Conservation (phyloP, 2,797 vertebrate species). For the Gadopsis bispinosus region DNA sequence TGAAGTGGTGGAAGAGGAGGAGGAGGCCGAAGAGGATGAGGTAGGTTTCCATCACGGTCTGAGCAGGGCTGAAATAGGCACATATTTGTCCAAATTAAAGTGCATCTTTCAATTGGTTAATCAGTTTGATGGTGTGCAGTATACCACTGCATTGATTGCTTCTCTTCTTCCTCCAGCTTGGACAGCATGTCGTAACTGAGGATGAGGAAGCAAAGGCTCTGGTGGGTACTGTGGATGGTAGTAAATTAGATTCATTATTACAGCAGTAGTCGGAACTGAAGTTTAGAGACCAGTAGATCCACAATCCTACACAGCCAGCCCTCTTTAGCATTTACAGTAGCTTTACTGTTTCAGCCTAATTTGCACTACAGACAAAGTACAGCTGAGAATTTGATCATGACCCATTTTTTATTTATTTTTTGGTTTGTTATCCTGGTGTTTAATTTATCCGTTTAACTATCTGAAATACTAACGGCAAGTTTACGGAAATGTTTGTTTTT, state of each 20-base stretch:
- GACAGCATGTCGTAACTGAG: conserved; percentile 54
- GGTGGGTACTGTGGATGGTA: conserved; percentile 60
- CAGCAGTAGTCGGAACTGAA: background rate
- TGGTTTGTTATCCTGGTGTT: background rate
- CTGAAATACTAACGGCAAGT: background rate
- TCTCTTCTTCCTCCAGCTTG: conserved; percentile 34
- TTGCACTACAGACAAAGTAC: background rate
- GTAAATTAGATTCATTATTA: conserved; percentile 6
- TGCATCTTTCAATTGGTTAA: conserved; percentile 6
- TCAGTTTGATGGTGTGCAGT: conserved; percentile 10
- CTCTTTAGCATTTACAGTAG: background rate
- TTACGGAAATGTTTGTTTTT: background rate
- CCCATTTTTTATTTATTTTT: background rate
- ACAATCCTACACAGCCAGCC: background rate
- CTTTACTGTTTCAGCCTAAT: background rate
- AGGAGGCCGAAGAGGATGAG: conserved; percentile 63
- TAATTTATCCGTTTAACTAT: background rate
- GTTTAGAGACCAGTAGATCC: background rate
- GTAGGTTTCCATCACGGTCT: conserved; percentile 60
- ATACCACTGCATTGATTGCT: conserved; percentile 19
- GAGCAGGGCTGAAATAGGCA: background rate
- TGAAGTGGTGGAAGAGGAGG: conserved; percentile 61
- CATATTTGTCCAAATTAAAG: conserved; percentile 12
- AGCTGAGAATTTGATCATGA: background rate
- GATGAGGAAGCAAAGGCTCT: conserved; percentile 53